These are phyloP conservation scores for Paraescarpia echinospica DNA, from an alignment of 1,140 invertebrate species.

Conservation along the genomic window DNA sequence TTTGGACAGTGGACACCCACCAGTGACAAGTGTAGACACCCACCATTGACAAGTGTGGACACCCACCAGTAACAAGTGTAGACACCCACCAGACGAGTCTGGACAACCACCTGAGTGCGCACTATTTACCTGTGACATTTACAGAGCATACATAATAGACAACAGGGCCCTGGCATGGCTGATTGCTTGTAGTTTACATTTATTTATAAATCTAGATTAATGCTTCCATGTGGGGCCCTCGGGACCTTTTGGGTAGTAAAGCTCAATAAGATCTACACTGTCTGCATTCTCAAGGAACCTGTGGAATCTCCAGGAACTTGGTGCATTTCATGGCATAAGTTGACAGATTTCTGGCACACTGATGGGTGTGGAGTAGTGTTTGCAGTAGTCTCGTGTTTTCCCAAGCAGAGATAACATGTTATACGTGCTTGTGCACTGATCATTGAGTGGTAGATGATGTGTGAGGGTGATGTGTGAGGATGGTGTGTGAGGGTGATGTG, in stretches of 20 bases:
- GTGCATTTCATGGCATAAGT: background rate
- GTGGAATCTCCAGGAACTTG: background rate
- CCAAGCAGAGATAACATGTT: background rate
- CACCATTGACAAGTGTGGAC: too few species aligned
- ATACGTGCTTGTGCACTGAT: background rate
- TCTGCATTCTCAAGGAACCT: background rate
- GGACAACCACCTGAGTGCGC: background rate
- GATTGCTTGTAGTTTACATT: background rate
- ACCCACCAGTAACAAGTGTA: too few species aligned
- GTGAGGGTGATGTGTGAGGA: too few species aligned
- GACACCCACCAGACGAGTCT: too few species aligned
- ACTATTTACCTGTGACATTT: background rate
- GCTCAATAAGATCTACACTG: background rate
- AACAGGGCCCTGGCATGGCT: background rate
- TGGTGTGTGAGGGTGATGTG: too few species aligned
- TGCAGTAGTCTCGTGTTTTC: background rate
- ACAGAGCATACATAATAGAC: background rate
- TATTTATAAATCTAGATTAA: background rate
- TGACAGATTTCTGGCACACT: background rate
- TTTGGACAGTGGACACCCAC: too few species aligned
- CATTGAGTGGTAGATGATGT: too few species aligned
- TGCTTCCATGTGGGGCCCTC: background rate
- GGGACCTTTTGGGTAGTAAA: background rate
- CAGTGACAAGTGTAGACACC: too few species aligned
- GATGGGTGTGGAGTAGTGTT: background rate